These are phyloP conservation scores for Cyprinodon tularosa DNA, from an alignment of 2,113 vertebrate species.

Conservation along the genomic window DNA sequence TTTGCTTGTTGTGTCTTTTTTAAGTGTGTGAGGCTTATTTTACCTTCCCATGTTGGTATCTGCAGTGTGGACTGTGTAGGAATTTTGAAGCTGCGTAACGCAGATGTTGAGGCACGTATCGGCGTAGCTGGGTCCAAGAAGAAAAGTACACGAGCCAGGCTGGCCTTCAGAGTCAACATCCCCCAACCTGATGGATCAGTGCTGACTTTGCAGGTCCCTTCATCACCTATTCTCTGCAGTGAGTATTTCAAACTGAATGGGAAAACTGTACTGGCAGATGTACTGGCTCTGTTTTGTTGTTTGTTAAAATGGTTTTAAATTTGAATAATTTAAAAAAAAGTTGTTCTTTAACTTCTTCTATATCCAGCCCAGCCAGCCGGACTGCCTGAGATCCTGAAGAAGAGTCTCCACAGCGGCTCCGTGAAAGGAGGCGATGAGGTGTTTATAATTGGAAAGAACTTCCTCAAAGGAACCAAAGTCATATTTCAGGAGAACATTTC, in stretches of 20 bases:
- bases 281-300: background rate
- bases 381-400: slow-evolving; percentile 97
- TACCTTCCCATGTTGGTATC: slow-evolving; percentile 3
- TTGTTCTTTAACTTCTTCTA: slow-evolving; percentile 16
- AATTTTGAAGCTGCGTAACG: slow-evolving; percentile 96
- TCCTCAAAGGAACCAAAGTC: slow-evolving; percentile 99
- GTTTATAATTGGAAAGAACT: slow-evolving; percentile 99
- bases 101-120: slow-evolving; percentile 97
- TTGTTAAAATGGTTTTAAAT: no score
- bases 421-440: slow-evolving; percentile 96
- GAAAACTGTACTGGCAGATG: background rate
- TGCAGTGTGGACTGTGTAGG: slow-evolving; percentile 96
- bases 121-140: slow-evolving; percentile 98
- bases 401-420: slow-evolving; percentile 94
- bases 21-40: background rate
- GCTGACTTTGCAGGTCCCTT: slow-evolving; percentile 90
- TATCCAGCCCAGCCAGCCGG: slow-evolving; percentile 94
- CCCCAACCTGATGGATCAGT: slow-evolving; percentile 90
- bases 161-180: slow-evolving; percentile 95
- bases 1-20: background rate
- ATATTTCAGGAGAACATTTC: slow-evolving; percentile 95
- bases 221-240: slow-evolving; percentile 97
- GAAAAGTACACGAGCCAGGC: slow-evolving; percentile 95
- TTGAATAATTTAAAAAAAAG: background rate
- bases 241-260: slow-evolving; percentile 73